phyloP scores from a whole-genome alignment of 2,797 vertebrate species.

The Botia kubotai region DNA sequence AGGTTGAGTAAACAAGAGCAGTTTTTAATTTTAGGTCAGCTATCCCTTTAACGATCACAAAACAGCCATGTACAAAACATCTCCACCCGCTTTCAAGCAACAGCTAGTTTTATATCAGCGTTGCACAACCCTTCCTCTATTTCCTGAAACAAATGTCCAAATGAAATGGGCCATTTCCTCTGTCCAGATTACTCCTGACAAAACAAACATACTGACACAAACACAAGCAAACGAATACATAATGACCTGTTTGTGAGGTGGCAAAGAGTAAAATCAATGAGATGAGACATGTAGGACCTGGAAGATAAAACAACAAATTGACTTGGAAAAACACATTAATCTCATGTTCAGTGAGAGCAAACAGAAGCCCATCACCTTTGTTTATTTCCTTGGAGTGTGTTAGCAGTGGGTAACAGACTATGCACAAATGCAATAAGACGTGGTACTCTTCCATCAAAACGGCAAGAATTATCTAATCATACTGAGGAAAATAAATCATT shows the following conservation, averaged over 20 bases:
- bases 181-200: conserved; percentile 50
- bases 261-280: conserved; percentile 57
- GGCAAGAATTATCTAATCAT: conserved; percentile 47
- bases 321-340: conserved; percentile 56
- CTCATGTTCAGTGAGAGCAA: conserved; percentile 51
- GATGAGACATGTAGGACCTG: conserved; percentile 52
- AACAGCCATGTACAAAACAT: neutral
- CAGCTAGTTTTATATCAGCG: conserved; percentile 17
- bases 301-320: conserved; percentile 54
- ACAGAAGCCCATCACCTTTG: conserved; percentile 47
- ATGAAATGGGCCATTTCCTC: conserved; percentile 56
- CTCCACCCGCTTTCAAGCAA: neutral
- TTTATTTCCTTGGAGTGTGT: conserved; percentile 49
- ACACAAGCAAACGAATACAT: conserved; percentile 58
- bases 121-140: neutral
- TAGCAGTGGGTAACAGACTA: conserved; percentile 48
- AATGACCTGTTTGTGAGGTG: conserved; percentile 56
- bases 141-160: conserved; percentile 45
- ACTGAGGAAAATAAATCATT: conserved; percentile 42
- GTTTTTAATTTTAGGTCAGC: neutral
- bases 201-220: conserved; percentile 49
- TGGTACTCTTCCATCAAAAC: conserved; percentile 46
- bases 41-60: neutral
- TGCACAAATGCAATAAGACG: conserved; percentile 47
- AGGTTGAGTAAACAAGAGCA: neutral